Evolutionary conservation across 30 jellyfish, hydroid and myxozoan genomes (phyloP), one percentile per base, ranked within the genome.

Genomic region (Chrysaora quinquecirrha): DNA sequence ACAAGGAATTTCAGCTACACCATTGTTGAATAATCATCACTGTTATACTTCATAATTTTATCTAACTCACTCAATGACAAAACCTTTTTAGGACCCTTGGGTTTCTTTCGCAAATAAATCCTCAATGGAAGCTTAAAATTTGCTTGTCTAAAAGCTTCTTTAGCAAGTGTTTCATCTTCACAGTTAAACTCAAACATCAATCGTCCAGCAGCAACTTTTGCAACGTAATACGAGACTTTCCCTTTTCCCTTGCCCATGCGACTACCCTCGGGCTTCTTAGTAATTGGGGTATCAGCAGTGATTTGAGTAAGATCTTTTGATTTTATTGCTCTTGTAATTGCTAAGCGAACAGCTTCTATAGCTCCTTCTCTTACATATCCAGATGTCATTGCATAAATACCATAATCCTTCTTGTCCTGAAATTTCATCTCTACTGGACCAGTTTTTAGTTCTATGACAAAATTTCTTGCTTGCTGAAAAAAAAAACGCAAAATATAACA

Each of bases 241-340:
- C 98, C 98, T 86, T 93, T 93, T 0, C 98, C 98, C 82, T 93
- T 93, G 1, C 98, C 98, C 98, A 93, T 93, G 24, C 98, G 77
- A 22, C 94, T 80, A 23, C 98, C 98, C 71, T 87, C 92, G 2
- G 97, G 94, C 52, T 93, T 93, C 47, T 93, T 93, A 1, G 98
- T 93, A 31, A 93, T 80, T 22, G 96, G 96, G 11, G 85, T 23
- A 70, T 80, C 93, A 7, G 97, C 88, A 48, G 91, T 80, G n/a
- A 87, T 86, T 61, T 85, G 89, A 19, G 22, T 58, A 11, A 93
- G 70, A 0, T 86, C 94, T 58, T 83, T 87, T n/a, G 96, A 79
- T 77, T 93, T 86, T 70, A 91, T 89, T 47, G 82, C 89, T 71
- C 98, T 74, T 11, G 89, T 73, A 4, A 93, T 80, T n/a, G 95